phyloP scores from a whole-genome alignment of 1,140 invertebrate species.

The Brachionus sp. region DNA sequence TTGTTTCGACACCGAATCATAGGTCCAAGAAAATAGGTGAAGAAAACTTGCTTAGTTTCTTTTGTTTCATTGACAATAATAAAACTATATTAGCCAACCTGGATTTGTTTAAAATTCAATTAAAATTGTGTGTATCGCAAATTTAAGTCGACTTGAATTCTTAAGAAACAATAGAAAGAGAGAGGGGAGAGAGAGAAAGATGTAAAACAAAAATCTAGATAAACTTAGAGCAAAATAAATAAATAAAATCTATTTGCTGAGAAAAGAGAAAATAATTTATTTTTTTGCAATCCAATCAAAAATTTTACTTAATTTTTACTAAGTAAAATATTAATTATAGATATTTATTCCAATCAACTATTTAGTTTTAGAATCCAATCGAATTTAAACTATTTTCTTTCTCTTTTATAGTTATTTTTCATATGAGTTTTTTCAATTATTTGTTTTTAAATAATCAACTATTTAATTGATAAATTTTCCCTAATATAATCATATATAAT shows the following conservation, averaged over 20 bases:
- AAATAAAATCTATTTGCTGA: neutral
- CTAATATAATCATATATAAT: no score
- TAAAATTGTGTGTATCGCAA: neutral
- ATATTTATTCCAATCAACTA: neutral
- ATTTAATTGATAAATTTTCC: neutral
- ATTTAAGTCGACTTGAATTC: neutral
- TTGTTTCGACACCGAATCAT: neutral
- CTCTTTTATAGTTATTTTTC: neutral
- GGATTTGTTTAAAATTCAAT: neutral
- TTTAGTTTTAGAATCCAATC: neutral
- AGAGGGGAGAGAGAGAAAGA: neutral
- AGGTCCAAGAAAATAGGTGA: neutral
- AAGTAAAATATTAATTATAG: neutral
- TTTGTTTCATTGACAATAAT: neutral
- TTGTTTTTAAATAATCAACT: conserved; percentile 11
- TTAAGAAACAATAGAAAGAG: neutral
- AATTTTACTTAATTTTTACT: neutral
- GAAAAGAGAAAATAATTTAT: neutral
- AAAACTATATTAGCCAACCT: conserved; percentile 1
- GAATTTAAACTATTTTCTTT: neutral
- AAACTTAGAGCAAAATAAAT: neutral
- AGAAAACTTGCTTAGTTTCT: neutral
- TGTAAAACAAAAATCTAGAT: neutral
- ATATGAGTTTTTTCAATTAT: neutral
- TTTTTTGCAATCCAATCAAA: neutral